Percentiles rank a stretch among this genome's conserved stretches.
These are phyloP conservation scores for Graptemys geographica DNA, from an alignment of 2,797 vertebrate species.

Conservation along the genomic window DNA sequence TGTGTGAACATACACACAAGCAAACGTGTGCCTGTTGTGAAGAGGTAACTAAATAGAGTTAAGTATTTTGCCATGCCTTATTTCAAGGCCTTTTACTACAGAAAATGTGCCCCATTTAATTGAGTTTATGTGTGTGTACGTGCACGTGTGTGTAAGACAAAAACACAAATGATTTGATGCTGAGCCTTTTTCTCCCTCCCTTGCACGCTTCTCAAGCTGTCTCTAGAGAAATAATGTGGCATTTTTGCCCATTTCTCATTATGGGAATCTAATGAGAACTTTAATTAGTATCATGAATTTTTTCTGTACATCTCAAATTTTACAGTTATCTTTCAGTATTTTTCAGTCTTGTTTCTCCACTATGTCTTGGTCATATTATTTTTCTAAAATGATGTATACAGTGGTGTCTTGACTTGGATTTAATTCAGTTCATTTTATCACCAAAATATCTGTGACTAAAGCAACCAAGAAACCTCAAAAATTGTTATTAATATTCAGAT, in stretches of 20 bases:
- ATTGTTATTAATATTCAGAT: background rate
- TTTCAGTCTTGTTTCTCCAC: slow-evolving; percentile 26
- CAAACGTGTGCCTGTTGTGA: background rate
- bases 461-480: background rate
- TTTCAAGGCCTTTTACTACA: slow-evolving; percentile 30
- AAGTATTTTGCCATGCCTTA: slow-evolving; percentile 37
- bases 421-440: slow-evolving; percentile 21
- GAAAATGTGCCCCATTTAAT: slow-evolving; percentile 24
- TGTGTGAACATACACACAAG: background rate
- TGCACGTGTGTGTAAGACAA: slow-evolving; percentile 4
- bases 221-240: slow-evolving; percentile 69
- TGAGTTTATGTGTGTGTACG: background rate
- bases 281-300: slow-evolving; percentile 72
- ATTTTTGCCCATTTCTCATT: slow-evolving; percentile 64
- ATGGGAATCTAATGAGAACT: slow-evolving; percentile 70
- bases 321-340: slow-evolving; percentile 38
- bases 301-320: slow-evolving; percentile 56
- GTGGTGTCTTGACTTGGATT: slow-evolving; percentile 19
- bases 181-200: slow-evolving; percentile 19
- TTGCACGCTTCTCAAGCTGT: slow-evolving; percentile 49
- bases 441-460: background rate
- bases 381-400: slow-evolving; percentile 41
- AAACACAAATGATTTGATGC: slow-evolving; percentile 23
- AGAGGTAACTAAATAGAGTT: background rate
- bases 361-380: background rate